phyloP scores from a whole-genome alignment of 2,888 invertebrate species.

The Trissolcus japonicus region DNA sequence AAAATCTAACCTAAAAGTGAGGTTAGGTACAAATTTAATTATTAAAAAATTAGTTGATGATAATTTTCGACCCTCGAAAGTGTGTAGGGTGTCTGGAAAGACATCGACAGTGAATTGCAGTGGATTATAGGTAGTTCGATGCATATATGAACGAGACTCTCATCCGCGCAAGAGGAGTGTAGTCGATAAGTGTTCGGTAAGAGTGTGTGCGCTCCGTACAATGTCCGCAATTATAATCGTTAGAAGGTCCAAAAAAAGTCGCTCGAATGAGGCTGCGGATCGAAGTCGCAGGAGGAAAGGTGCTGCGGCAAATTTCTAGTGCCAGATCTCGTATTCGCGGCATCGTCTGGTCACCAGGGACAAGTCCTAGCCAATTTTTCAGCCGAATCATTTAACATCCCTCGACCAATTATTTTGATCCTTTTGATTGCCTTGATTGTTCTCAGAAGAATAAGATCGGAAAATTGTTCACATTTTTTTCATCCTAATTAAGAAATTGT shows the following conservation, averaged over 20 bases:
- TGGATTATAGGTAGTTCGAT: constrained; percentile 40
- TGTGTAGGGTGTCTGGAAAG: constrained; percentile 32
- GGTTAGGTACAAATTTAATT: too few relatives aligned
- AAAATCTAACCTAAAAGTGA: too few relatives aligned
- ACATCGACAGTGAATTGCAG: constrained; percentile 35
- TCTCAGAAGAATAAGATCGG: not conserved
- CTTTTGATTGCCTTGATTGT: constrained; percentile 29
- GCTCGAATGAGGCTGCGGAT: constrained; percentile 50
- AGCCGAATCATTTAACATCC: constrained; percentile 27
- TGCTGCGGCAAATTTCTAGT: constrained; percentile 49
- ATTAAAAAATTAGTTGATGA: too few relatives aligned
- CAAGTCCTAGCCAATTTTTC: constrained; percentile 32
- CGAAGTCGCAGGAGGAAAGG: constrained; percentile 45
- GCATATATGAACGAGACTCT: constrained; percentile 29
- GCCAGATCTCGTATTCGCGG: constrained; percentile 46
- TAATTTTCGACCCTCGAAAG: constrained; percentile 5
- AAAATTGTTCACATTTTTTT: not conserved
- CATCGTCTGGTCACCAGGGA: constrained; percentile 33
- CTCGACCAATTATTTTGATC: constrained; percentile 20
- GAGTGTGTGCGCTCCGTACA: constrained; percentile 54
- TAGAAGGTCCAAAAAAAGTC: constrained; percentile 50
- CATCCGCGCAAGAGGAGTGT: constrained; percentile 37
- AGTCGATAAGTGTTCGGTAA: constrained; percentile 52
- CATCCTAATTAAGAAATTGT: too few relatives aligned
- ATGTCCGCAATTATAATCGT: constrained; percentile 59